Percentiles rank a stretch among this genome's conserved stretches.
These are phyloP conservation scores for Perizoma flavofasciatum DNA, from an alignment of 2,888 invertebrate genomes.

Conservation along the genomic window DNA sequence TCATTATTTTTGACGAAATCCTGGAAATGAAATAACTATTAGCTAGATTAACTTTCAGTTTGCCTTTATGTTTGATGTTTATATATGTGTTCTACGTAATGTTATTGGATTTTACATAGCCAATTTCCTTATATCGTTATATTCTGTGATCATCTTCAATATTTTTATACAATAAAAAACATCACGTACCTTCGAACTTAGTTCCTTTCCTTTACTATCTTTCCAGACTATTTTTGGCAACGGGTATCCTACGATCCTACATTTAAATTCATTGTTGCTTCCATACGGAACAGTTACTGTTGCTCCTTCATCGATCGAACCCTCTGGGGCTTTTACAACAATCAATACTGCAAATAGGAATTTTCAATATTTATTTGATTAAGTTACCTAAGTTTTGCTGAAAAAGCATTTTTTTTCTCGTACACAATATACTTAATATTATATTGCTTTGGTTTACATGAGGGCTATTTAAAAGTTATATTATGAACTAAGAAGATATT, in stretches of 20 bases:
- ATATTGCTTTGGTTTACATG: too few relatives aligned
- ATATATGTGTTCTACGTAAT: too few relatives aligned
- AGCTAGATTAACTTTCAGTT: too few relatives aligned
- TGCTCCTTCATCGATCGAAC: conserved; percentile 4
- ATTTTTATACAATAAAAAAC: too few relatives aligned
- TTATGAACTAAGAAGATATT: neutral
- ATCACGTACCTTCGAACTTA: conserved; percentile 10
- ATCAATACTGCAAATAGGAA: conserved; percentile 19
- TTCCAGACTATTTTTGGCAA: conserved; percentile 20
- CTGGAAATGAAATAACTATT: conserved; percentile 11
- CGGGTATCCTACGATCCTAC: conserved; percentile 17
- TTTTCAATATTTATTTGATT: neutral
- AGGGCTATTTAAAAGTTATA: neutral
- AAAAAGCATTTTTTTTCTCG: neutral
- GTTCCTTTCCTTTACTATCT: conserved; percentile 19
- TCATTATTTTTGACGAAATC: neutral
- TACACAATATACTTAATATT: too few relatives aligned
- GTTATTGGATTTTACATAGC: too few relatives aligned
- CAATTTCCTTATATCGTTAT: too few relatives aligned
- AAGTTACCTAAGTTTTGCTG: neutral
- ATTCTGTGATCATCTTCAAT: too few relatives aligned
- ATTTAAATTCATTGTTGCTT: conserved; percentile 11
- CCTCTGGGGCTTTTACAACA: conserved; percentile 15
- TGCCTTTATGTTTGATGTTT: too few relatives aligned
- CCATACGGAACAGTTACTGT: conserved; percentile 15